A percentile compares a stretch with the other conserved stretches of the same genome.
phyloP scores from a whole-genome alignment of 2,113 vertebrate genomes.

The Lanius ludovicianus region DNA sequence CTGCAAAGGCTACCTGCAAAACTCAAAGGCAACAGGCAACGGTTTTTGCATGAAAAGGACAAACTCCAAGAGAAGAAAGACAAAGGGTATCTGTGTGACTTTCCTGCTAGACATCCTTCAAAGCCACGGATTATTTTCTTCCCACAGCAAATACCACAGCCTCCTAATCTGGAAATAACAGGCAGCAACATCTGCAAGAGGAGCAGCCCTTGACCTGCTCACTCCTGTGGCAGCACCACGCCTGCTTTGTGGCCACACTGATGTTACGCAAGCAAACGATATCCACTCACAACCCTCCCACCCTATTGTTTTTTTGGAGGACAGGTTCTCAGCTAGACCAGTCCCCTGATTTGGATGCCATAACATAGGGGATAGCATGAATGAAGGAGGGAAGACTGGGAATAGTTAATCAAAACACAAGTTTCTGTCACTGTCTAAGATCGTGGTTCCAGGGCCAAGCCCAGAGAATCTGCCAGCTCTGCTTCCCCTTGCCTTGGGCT shows the following conservation, averaged over 20 bases:
- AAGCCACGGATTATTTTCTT: neutral
- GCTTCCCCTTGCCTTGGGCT: neutral
- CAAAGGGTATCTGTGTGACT: neutral
- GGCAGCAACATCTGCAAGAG: neutral
- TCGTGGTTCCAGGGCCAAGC: neutral
- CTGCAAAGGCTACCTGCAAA: neutral
- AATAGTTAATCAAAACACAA: neutral
- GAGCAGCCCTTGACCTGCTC: neutral
- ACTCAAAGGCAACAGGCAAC: neutral
- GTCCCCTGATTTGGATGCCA: neutral
- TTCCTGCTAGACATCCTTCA: neutral
- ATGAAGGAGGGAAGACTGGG: neutral
- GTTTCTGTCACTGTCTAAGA: neutral
- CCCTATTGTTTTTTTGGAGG: neutral
- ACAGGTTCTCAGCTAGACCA: neutral
- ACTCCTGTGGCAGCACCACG: neutral
- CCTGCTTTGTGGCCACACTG: neutral
- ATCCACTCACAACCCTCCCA: neutral
- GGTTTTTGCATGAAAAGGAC: neutral
- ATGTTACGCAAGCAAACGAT: neutral
- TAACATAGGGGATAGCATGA: neutral
- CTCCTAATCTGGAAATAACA: neutral
- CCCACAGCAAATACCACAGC: neutral
- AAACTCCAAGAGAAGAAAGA: neutral
- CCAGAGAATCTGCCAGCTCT: neutral